A percentile compares a stretch with the other conserved stretches of the same genome.
phyloP scores from a whole-genome alignment of 2,113 vertebrate genomes.

The Lepisosteus oculatus region DNA sequence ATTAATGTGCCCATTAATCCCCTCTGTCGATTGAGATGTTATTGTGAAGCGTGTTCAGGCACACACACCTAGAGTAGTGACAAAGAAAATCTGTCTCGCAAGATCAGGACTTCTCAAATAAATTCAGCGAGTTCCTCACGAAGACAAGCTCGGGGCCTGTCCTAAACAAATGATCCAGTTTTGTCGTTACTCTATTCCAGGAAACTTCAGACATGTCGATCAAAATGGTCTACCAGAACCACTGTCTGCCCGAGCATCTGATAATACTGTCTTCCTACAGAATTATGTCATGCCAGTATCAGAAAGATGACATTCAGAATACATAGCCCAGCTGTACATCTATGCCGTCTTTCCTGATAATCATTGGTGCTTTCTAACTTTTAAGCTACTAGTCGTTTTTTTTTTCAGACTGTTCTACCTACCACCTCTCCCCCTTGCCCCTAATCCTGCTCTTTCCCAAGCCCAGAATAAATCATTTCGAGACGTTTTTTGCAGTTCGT shows the following conservation, averaged over 20 bases:
- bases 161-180: no score
- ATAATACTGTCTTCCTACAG: constrained; percentile 22
- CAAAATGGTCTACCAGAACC: constrained; percentile 7
- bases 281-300: constrained; percentile 24
- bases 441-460: background rate
- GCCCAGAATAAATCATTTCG: background rate
- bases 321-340: constrained; percentile 32
- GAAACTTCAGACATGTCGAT: constrained; percentile 18
- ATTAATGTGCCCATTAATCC: constrained; percentile 48
- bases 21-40: constrained; percentile 46
- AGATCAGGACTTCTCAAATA: no score
- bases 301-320: constrained; percentile 10
- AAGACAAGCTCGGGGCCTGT: no score
- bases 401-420: background rate
- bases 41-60: constrained; percentile 38
- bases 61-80: constrained; percentile 17
- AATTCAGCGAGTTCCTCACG: no score
- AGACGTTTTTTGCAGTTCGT: constrained; percentile 32
- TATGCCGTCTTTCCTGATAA: constrained; percentile 28
- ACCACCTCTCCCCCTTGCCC: background rate
- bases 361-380: constrained; percentile 27
- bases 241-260: constrained; percentile 17
- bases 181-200: background rate
- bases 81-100: no score
- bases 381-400: background rate